Conservation (phyloP, 2,888 invertebrate genomes). For the Dilophus febrilis region DNA sequence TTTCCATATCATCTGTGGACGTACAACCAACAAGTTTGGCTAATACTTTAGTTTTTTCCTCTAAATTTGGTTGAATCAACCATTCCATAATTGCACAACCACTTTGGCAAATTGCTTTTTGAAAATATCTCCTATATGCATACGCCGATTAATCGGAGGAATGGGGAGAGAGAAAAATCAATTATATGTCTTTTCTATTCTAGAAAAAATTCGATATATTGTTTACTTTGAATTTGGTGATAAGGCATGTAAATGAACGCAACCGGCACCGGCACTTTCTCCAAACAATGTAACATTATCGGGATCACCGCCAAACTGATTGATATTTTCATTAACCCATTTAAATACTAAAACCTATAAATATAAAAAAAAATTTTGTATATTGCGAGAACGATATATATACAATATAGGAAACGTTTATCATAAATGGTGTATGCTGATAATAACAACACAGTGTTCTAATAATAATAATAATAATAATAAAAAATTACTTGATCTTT, state of each 20-base stretch:
- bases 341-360: constrained; percentile 30
- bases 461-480: neutral
- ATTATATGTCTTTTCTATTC: neutral
- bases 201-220: no score
- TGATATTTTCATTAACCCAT: constrained; percentile 30
- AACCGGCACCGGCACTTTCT: constrained; percentile 24
- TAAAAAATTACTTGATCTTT: constrained; percentile 22
- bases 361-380: neutral
- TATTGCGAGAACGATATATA: no score
- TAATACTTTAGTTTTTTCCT: constrained; percentile 16
- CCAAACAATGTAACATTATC: constrained; percentile 25
- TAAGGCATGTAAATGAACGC: constrained; percentile 22
- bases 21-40: constrained; percentile 17
- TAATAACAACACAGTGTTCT: no score
- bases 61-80: constrained; percentile 18
- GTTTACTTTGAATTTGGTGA: constrained; percentile 18
- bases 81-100: constrained; percentile 25
- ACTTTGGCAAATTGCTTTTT: constrained; percentile 26
- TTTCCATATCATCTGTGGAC: constrained; percentile 10
- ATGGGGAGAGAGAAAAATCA: neutral
- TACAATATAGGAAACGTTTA: no score
- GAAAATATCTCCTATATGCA: constrained; percentile 17
- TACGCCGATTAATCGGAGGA: neutral
- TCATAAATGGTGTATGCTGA: no score
- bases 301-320: constrained; percentile 31